Conservation (phyloP, 2,888 invertebrate species). For the Cheilosia urbana region DNA sequence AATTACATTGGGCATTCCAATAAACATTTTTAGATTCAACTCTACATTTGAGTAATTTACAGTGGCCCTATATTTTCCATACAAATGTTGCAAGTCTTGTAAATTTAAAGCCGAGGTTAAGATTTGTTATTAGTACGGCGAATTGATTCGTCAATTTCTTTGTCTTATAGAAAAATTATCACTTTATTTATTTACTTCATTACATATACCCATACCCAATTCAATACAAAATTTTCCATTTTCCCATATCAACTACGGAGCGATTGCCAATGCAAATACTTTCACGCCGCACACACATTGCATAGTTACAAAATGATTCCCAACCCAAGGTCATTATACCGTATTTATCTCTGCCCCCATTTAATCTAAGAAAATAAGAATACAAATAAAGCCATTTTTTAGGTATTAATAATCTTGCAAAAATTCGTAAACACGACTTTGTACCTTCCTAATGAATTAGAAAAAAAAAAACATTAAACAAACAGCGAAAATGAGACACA, state of each 20-base stretch:
- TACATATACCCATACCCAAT: not conserved
- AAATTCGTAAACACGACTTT: too few species aligned
- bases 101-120: too few species aligned
- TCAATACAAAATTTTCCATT: constrained; percentile 8
- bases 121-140: too few species aligned
- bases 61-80: too few species aligned
- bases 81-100: too few species aligned
- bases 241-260: not conserved
- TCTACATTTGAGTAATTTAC: too few species aligned
- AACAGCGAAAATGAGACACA: too few species aligned
- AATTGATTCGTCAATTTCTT: constrained; percentile 6
- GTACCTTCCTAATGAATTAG: too few species aligned
- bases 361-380: constrained; percentile 52
- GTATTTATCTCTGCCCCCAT: not conserved
- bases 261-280: constrained; percentile 7
- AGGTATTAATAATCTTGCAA: too few species aligned
- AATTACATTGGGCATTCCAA: too few species aligned
- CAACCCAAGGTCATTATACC: constrained; percentile 60
- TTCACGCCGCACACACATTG: not conserved
- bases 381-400: constrained; percentile 36
- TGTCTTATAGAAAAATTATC: not conserved
- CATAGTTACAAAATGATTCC: constrained; percentile 13
- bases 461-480: too few species aligned
- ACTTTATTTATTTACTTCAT: not conserved
- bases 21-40: too few species aligned